A percentile compares a stretch with the other conserved stretches of the same genome.
Conservation (phyloP, 2,113 vertebrate species). For the Gallinago undulata region DNA sequence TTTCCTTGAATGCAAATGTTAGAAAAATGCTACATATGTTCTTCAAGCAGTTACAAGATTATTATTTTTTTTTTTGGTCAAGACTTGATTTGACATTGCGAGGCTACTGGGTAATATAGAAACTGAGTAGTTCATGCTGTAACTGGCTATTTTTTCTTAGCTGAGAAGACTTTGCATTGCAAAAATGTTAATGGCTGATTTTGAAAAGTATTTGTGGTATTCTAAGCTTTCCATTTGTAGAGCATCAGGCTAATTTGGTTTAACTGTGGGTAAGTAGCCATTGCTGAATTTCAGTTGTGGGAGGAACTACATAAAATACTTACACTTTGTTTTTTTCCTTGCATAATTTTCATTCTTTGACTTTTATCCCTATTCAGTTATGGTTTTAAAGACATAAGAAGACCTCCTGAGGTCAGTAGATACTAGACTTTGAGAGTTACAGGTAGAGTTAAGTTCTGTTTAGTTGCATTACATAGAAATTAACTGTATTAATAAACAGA, state of each 20-base stretch:
- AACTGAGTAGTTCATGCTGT: constrained; percentile 50
- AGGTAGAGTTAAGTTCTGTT: not conserved
- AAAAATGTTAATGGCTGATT: constrained; percentile 33
- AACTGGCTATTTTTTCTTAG: constrained; percentile 46
- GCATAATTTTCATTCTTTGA: not conserved
- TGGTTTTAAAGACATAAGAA: not conserved
- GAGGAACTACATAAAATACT: not conserved
- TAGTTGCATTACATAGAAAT: not conserved
- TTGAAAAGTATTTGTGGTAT: not conserved
- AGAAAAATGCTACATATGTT: not conserved
- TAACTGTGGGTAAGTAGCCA: not conserved
- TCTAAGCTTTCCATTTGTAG: constrained; percentile 16
- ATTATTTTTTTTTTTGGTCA: constrained; percentile 13
- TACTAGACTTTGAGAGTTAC: not conserved
- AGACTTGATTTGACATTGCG: constrained; percentile 6
- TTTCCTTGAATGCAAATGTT: constrained; percentile 48
- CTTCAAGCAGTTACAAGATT: not conserved
- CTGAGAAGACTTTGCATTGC: constrained; percentile 23
- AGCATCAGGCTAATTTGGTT: not conserved
- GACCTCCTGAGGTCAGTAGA: not conserved
- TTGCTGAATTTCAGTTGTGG: not conserved
- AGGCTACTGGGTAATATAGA: constrained; percentile 41
- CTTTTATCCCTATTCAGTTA: not conserved
- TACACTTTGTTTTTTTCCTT: not conserved
- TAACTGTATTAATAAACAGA: not conserved